Evolutionary conservation across 2,888 invertebrate genomes (phyloP), one percentile per base, ranked within the genome.

Genomic region (Frankliniella intonsa): DNA sequence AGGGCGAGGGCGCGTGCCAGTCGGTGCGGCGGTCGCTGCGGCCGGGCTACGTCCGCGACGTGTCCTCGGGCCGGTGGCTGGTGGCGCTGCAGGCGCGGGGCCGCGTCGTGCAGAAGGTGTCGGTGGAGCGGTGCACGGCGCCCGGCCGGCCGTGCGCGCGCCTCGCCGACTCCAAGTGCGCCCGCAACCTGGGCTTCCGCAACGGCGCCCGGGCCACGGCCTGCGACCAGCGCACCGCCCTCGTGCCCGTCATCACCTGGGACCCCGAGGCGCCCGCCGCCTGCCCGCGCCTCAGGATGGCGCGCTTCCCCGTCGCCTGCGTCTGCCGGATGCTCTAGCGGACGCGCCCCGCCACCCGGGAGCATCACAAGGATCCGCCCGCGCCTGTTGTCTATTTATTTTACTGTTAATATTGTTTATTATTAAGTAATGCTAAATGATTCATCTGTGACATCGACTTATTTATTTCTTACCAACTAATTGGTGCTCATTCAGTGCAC

Each of bases 11-110:
- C 84, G 81, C 82, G 84, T n/a, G 84, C 82, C 81, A 83, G 14
- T 84, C 86, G 1, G 84, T 85, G 25, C 82, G 84, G 22, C 84
- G 84, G 19, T 81, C 83, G 22, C 84, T 86, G 19, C 82, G 84
- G 50, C 86, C 86, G 3, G 85, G 85, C 19, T 85, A 86, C 81
- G 86, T 85, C 12, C 83, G 85, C 51, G 86, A 86, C 81, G 83
- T 84, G 17, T 82, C 83, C 49, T 80, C 76, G 38, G 86, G 86
- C 3, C 85, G 85, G 27, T 86, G 86, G 86, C 84, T 85, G 38
- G 85, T 86, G 27, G 85, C 86, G 69, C 83, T 86, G 50, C 86
- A 86, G 81, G 85, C 85, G 17, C 83, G 83, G 19, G 62, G 81
- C 49, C 55, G 81, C 27, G 84, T 86, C 69, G 83, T 83, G 5